Evolutionary conservation across 2,113 vertebrate species (phyloP).

Genomic region (Chloebia gouldiae): DNA sequence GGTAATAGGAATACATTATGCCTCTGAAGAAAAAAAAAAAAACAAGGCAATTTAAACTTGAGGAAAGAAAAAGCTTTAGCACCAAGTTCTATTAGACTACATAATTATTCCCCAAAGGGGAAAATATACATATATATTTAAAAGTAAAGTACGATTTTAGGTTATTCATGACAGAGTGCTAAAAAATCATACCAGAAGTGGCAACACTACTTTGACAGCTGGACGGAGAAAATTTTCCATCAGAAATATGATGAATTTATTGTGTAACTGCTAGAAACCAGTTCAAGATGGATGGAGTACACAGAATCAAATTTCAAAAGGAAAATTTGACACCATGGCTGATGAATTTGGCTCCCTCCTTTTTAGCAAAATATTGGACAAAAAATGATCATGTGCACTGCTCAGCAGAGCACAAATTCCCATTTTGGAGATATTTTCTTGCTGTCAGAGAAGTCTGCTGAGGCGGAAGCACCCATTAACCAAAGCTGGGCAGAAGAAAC

Average conservation of each 20-base stretch:
- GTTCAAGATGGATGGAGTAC: not conserved
- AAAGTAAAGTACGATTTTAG: slow-evolving; percentile 15
- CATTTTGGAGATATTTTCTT: not conserved
- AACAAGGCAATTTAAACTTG: slow-evolving; percentile 9
- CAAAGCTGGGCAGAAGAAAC: not conserved
- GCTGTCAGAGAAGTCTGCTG: not conserved
- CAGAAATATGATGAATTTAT: not conserved
- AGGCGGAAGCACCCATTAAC: not conserved
- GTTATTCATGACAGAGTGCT: slow-evolving; percentile 22
- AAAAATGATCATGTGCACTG: not conserved
- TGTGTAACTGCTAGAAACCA: not conserved
- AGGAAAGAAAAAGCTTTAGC: slow-evolving; percentile 11
- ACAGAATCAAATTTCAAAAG: not conserved
- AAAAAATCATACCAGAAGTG: not conserved
- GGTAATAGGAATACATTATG: slow-evolving; percentile 15
- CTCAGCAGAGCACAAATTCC: not conserved
- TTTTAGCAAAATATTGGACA: not conserved
- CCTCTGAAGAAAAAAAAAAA: not conserved
- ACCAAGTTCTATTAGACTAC: slow-evolving; percentile 30
- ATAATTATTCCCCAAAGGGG: slow-evolving; percentile 14
- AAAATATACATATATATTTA: slow-evolving; percentile 14
- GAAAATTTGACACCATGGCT: not conserved
- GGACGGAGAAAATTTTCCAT: not conserved
- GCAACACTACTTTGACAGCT: not conserved
- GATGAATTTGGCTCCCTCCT: not conserved